These are phyloP conservation scores for Cataglyphis altisquamis DNA, from an alignment of 2,888 invertebrate genomes.

Conservation along the genomic window DNA sequence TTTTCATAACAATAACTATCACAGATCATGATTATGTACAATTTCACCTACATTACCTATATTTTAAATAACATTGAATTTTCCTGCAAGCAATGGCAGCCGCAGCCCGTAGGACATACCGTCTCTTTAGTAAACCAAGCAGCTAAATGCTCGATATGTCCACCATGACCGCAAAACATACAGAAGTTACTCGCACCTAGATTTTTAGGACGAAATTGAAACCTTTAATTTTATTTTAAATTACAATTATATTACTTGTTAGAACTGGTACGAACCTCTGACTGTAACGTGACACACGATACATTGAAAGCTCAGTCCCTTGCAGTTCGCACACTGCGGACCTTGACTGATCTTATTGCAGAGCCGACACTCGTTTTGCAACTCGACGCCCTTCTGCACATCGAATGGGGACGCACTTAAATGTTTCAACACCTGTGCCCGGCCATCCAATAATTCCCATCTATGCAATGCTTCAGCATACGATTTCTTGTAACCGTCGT, in stretches of 20 bases:
- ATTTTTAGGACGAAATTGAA: constrained; percentile 34
- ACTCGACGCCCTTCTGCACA: constrained; percentile 90
- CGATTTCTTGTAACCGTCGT: constrained; percentile 94
- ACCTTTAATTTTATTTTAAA: neutral
- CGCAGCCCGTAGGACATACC: constrained; percentile 96
- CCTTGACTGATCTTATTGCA: constrained; percentile 90
- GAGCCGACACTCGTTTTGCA: constrained; percentile 91
- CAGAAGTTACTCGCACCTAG: constrained; percentile 93
- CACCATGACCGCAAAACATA: constrained; percentile 96
- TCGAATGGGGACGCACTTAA: constrained; percentile 86
- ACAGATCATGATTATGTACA: constrained; percentile 64
- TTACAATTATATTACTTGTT: neutral
- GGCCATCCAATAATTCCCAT: constrained; percentile 93
- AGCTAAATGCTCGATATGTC: constrained; percentile 94
- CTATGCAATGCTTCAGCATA: constrained; percentile 96
- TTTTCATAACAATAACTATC: constrained; percentile 54
- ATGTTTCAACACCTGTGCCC: constrained; percentile 91
- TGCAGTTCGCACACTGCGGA: constrained; percentile 91
- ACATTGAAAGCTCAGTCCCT: constrained; percentile 92
- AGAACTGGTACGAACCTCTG: constrained; percentile 87
- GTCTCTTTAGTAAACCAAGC: constrained; percentile 93
- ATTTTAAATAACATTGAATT: constrained; percentile 87
- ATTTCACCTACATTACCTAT: constrained; percentile 71
- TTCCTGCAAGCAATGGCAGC: constrained; percentile 94
- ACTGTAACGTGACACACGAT: constrained; percentile 95